Base-by-base conservation (phyloP, 2,113 vertebrate species). In the Brachirus orientalis region DNA sequence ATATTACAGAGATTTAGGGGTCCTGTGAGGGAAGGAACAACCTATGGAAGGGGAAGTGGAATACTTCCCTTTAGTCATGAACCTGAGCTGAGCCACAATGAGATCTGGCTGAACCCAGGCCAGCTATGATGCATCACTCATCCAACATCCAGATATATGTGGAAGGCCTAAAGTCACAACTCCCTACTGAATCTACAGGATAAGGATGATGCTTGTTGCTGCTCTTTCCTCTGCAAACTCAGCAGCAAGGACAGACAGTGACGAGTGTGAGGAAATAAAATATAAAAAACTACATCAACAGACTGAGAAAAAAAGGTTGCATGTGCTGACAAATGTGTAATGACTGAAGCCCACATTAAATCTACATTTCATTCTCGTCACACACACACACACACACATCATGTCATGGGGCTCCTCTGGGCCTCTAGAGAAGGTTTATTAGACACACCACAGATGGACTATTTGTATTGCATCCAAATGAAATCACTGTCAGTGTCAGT, bases 381-480 rank as follows among this genome's bases (percentile, higher is more conserved):
- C 50, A 37, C 52, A 36, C 51, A 19, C 8, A 18, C n/a, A 50
- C 57, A 57, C 48, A 51, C 69, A 68, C 51, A 44, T 1, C 61
- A 63, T 69, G 65, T 63, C 72, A 60, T 35, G 63, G 62, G 71
- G 58, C 58, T 74, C 57, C 59, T 67, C 67, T 61, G 10, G 18
- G 43, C 60, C 47, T 68, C 69, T 33, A 37, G 65, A 68, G 46
- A 58, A 58, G 64, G 47, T 76, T 85, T 84, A 87, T 82, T 80
- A 79, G 79, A 73, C 71, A 47, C 63, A 62, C 19, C 80, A 79
- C 83, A 84, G 85, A 89, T 86, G 82, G 84, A 74, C 73, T 47
- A 33, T 80, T 59, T 78, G 85, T 68, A 67, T 50, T 16, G 48
- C 45, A 57, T 82, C 83, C 79, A 86, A 77, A 36, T 52, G 40